Conservation (phyloP, 2,888 invertebrate species). For the Seira ritae region DNA sequence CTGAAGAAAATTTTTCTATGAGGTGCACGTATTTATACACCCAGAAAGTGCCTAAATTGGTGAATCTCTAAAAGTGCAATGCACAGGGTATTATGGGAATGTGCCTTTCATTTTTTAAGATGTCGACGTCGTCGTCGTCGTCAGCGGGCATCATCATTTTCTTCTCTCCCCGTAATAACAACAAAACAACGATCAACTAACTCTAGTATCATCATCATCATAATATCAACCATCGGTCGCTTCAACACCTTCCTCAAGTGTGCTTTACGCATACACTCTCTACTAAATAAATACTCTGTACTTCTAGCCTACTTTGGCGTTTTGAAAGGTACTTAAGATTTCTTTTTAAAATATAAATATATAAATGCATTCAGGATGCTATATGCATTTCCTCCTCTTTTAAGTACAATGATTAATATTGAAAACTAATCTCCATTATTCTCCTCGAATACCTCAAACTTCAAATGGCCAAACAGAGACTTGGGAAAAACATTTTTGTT, state of each 20-base stretch:
- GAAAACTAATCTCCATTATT: constrained; percentile 26
- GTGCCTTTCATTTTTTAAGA: constrained; percentile 40
- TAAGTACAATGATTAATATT: constrained; percentile 54
- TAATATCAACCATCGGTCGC: too few species aligned
- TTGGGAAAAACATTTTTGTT: not conserved
- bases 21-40: not conserved
- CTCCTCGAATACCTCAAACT: not conserved
- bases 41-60: constrained; percentile 51
- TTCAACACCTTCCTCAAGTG: not conserved
- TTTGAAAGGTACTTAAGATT: constrained; percentile 52
- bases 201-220: constrained; percentile 38
- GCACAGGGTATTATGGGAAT: constrained; percentile 19
- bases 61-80: constrained; percentile 40
- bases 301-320: constrained; percentile 54
- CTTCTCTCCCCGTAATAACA: constrained; percentile 45
- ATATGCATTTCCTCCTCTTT: constrained; percentile 8
- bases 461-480: too few species aligned
- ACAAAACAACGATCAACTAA: not conserved
- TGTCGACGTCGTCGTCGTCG: not conserved
- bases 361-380: too few species aligned
- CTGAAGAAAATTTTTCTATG: not conserved
- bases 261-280: constrained; percentile 10
- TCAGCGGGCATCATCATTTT: constrained; percentile 26
- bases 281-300: not conserved
- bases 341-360: not conserved